Percentiles rank a stretch among this genome's conserved stretches.
Conservation (phyloP, 2,113 vertebrate genomes). For the Cyprinodon brontotheroides region DNA sequence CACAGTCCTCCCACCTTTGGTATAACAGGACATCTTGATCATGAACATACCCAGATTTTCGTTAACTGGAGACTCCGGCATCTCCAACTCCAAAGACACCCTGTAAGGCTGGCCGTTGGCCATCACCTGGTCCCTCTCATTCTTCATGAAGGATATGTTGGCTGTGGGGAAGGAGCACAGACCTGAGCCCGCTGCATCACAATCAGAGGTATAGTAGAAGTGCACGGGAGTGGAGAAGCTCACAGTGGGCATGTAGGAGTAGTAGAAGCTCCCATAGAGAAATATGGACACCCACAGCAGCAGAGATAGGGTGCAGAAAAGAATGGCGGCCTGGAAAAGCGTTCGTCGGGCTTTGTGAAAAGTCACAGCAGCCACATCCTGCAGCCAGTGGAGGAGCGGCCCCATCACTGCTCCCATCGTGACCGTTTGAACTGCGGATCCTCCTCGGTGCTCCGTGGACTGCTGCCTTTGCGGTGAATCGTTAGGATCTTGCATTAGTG, state of each 20-base stretch:
- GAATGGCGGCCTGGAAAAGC: conserved; percentile 84
- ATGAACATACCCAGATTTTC: conserved; percentile 91
- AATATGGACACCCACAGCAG: conserved; percentile 92
- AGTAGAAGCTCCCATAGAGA: conserved; percentile 93
- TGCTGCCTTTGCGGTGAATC: conserved; percentile 27
- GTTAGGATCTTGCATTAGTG: conserved; percentile 49
- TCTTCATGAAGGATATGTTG: conserved; percentile 87
- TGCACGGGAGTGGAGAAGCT: conserved; percentile 89
- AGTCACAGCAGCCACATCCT: conserved; percentile 81
- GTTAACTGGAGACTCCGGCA: conserved; percentile 90
- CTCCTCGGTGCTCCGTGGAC: conserved; percentile 10
- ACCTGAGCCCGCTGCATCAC: conserved; percentile 65
- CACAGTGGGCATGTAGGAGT: conserved; percentile 91
- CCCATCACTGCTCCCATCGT: conserved; percentile 59
- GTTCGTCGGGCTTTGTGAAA: conserved; percentile 84
- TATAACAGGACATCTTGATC: conserved; percentile 85
- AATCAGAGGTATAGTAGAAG: conserved; percentile 86
- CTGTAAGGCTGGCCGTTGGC: conserved; percentile 87
- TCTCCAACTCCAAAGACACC: conserved; percentile 85
- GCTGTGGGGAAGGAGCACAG: conserved; percentile 89
- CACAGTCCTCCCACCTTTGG: conserved; percentile 80
- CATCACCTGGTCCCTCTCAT: conserved; percentile 85
- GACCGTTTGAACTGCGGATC: conserved; percentile 11
- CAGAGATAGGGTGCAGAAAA: conserved; percentile 82
- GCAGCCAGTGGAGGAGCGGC: conserved; percentile 82